Percentiles rank a stretch among this genome's conserved stretches.
Conservation (phyloP, 1,140 invertebrate species). For the Ceratosolen fusciceps region DNA sequence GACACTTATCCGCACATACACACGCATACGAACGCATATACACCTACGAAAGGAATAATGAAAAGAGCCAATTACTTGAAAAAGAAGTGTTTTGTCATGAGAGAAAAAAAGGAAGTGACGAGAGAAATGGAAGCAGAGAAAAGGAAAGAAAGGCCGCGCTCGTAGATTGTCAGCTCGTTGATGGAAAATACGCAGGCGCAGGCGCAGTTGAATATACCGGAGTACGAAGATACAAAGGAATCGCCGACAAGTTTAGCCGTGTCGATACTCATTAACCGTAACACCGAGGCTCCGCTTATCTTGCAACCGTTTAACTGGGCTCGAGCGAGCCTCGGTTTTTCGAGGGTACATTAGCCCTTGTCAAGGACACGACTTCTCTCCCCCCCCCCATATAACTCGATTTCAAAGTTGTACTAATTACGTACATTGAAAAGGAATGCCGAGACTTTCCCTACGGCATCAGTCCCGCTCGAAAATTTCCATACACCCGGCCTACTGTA, state of each 20-base stretch:
- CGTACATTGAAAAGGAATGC: background rate
- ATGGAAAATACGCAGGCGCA: background rate
- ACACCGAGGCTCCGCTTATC: constrained; percentile 50
- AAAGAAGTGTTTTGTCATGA: background rate
- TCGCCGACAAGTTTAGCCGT: constrained; percentile 30
- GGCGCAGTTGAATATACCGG: background rate
- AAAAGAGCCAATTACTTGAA: background rate
- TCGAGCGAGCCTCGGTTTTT: background rate
- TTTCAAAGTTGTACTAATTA: background rate
- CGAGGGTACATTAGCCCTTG: background rate
- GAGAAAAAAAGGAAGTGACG: background rate
- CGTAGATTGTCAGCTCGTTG: background rate
- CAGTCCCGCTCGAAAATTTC: background rate
- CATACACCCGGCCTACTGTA: too few species aligned
- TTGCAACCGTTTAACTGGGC: constrained; percentile 5
- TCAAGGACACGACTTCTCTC: background rate
- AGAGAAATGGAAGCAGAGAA: background rate
- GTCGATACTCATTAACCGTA: constrained; percentile 67
- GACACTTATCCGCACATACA: background rate
- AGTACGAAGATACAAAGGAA: background rate
- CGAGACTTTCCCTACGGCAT: background rate
- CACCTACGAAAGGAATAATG: background rate
- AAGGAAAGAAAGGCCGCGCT: background rate
- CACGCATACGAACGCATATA: background rate
- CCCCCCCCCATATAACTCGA: background rate